A percentile compares a stretch with the other conserved stretches of the same genome.
These are phyloP conservation scores for Sakesphorus luctuosus DNA, from an alignment of 2,113 vertebrate genomes.

Conservation along the genomic window DNA sequence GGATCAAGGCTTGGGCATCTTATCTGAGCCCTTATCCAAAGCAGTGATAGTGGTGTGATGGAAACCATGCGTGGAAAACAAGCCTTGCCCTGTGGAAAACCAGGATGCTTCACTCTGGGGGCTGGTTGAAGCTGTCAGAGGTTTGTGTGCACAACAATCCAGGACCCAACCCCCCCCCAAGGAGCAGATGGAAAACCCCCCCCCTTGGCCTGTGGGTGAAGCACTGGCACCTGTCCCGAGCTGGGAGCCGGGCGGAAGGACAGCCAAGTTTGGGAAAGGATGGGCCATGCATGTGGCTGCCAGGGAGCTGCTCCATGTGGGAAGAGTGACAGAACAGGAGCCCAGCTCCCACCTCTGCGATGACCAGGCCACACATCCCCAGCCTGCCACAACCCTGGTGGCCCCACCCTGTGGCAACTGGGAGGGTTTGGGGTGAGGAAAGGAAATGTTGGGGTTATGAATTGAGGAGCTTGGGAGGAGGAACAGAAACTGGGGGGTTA, in stretches of 20 bases:
- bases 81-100: rapidly evolving
- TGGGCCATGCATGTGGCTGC: neutral
- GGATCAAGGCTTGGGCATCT: rapidly evolving
- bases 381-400: rapidly evolving
- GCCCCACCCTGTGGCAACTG: rapidly evolving
- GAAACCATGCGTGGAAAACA: rapidly evolving
- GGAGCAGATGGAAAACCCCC: neutral
- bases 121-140: neutral
- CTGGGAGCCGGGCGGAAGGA: rapidly evolving
- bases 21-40: neutral
- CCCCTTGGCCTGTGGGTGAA: rapidly evolving
- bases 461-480: neutral
- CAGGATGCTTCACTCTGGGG: rapidly evolving
- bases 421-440: neutral
- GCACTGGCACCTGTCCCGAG: rapidly evolving
- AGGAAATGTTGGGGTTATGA: too few species aligned
- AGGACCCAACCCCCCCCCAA: neutral
- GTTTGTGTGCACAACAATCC: rapidly evolving
- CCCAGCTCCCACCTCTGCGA: neutral
- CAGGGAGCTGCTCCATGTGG: rapidly evolving
- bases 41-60: rapidly evolving
- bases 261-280: rapidly evolving
- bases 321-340: rapidly evolving
- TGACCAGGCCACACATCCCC: rapidly evolving
- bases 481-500: neutral